A percentile compares a stretch with the other conserved stretches of the same genome.
These are phyloP conservation scores for Morinoia aosen DNA, from an alignment of 2,888 invertebrate species.

Conservation along the genomic window DNA sequence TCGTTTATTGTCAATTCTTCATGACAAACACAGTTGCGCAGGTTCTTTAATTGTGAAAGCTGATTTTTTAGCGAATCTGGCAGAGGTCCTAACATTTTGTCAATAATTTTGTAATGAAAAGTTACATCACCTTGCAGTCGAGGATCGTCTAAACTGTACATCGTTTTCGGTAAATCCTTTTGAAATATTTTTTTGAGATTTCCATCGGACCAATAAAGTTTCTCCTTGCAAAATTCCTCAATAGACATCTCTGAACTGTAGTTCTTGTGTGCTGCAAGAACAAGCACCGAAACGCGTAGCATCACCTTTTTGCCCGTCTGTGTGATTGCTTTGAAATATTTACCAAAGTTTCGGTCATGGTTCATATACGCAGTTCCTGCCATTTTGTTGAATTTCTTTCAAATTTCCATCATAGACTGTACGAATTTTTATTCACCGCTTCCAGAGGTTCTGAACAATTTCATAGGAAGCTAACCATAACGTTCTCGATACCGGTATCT, in stretches of 20 bases:
- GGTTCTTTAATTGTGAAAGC: conserved; percentile 58
- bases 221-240: conserved; percentile 54
- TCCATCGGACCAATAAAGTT: conserved; percentile 55
- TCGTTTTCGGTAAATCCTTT: conserved; percentile 19
- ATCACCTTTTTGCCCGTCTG: conserved; percentile 56
- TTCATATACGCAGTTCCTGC: conserved; percentile 33
- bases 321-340: conserved; percentile 63
- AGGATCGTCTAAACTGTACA: not conserved
- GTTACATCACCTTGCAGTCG: conserved; percentile 59
- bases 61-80: conserved; percentile 57
- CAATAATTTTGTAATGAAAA: conserved; percentile 57
- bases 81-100: conserved; percentile 54
- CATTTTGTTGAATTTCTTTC: not conserved
- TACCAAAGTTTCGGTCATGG: conserved; percentile 59
- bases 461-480: not conserved
- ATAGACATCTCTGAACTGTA: conserved; percentile 41
- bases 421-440: not conserved
- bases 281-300: conserved; percentile 21
- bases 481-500: not conserved
- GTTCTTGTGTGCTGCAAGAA: conserved; percentile 54
- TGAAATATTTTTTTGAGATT: conserved; percentile 47
- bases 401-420: not conserved
- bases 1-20: conserved; percentile 58
- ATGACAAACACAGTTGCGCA: conserved; percentile 63
- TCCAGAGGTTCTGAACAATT: not conserved